Evolutionary conservation across 2,113 vertebrate genomes (phyloP).

Genomic region (Leptobrachium ailaonicum): DNA sequence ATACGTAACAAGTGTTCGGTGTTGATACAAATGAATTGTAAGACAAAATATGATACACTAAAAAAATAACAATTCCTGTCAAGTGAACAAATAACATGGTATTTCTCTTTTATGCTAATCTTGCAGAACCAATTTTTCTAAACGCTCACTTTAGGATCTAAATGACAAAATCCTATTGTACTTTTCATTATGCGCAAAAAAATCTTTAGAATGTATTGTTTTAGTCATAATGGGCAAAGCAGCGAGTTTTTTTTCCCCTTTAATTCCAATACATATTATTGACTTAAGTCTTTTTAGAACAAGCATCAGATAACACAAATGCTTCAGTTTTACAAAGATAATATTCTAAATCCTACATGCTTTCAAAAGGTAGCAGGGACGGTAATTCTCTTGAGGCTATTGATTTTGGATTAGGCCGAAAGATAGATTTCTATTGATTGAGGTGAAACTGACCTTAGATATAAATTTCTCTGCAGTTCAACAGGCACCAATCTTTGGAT

Average conservation of each 20-base stretch:
- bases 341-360: slow-evolving; percentile 54
- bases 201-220: too few relatives aligned
- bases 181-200: too few relatives aligned
- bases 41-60: too few relatives aligned
- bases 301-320: slow-evolving; percentile 52
- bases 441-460: slow-evolving; percentile 61
- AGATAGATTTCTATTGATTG: slow-evolving; percentile 64
- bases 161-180: too few relatives aligned
- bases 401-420: slow-evolving; percentile 65
- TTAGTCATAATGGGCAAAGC: too few relatives aligned
- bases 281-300: slow-evolving; percentile 35
- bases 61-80: too few relatives aligned
- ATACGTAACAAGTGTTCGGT: too few relatives aligned
- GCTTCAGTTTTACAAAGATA: slow-evolving; percentile 47
- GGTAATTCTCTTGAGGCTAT: slow-evolving; percentile 54
- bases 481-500: slow-evolving; percentile 53
- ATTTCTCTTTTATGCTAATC: too few relatives aligned
- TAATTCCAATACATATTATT: slow-evolving; percentile 34
- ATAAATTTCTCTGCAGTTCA: slow-evolving; percentile 59
- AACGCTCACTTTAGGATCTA: too few relatives aligned
- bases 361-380: slow-evolving; percentile 47
- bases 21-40: too few relatives aligned
- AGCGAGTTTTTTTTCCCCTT: not conserved
- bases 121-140: too few relatives aligned
- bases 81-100: too few relatives aligned